Conservation (phyloP, 2,797 vertebrate species). For the Epinephelus malabaricus region DNA sequence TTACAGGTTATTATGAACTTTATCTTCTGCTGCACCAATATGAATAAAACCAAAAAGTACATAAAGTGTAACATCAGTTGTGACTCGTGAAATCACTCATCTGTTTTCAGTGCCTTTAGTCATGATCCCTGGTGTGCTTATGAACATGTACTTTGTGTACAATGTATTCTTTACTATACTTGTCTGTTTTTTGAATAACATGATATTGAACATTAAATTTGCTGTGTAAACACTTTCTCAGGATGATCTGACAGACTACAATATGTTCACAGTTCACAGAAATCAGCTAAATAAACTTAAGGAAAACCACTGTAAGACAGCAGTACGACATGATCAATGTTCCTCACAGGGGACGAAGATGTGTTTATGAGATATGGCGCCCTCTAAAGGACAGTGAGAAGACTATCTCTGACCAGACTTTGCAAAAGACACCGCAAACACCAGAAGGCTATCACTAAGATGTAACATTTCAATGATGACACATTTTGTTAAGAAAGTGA, state of each 20-base stretch:
- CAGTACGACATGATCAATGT: neutral
- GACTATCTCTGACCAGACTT: neutral
- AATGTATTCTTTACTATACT: neutral
- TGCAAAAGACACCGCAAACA: neutral
- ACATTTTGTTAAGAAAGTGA: slow-evolving; percentile 16
- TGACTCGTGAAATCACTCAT: neutral
- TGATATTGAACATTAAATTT: neutral
- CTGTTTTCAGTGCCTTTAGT: neutral
- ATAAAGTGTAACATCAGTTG: neutral
- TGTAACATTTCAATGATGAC: slow-evolving; percentile 28
- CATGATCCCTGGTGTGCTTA: slow-evolving; percentile 1
- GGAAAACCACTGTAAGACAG: neutral
- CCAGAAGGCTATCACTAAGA: neutral
- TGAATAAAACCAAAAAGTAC: slow-evolving; percentile 8
- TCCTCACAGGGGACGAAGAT: neutral
- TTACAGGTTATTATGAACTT: too few relatives aligned
- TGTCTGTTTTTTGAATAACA: neutral
- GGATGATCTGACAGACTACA: neutral
- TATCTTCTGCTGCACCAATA: neutral
- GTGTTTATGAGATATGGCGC: slow-evolving; percentile 15
- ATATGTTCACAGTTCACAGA: neutral
- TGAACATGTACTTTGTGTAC: neutral
- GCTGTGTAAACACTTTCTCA: neutral
- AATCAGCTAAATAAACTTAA: neutral
- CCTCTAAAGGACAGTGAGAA: slow-evolving; percentile 42